phyloP scores from a whole-genome alignment of 1,140 invertebrate species.

The Sipha flava region DNA sequence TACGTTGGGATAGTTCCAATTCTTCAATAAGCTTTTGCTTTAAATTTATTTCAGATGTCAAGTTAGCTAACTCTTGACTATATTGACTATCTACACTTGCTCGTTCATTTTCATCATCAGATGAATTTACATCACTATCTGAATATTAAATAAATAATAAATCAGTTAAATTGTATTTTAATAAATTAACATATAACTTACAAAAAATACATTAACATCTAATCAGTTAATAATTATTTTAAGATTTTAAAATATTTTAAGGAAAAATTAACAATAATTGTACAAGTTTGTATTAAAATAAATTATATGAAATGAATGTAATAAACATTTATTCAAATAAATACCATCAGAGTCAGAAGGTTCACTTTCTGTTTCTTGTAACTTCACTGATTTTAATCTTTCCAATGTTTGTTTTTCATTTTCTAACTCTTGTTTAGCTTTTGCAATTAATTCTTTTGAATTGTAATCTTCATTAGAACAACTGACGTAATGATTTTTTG shows the following conservation, averaged over 20 bases:
- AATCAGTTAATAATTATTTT: no score
- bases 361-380: conserved; percentile 10
- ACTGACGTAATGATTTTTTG: neutral
- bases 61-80: conserved; percentile 63
- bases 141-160: neutral
- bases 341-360: neutral
- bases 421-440: conserved; percentile 59
- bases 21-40: conserved; percentile 91
- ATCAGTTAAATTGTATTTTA: neutral
- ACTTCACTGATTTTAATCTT: conserved; percentile 43
- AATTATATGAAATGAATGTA: neutral
- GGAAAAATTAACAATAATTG: neutral
- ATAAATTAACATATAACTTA: no score
- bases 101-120: conserved; percentile 42
- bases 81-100: conserved; percentile 46
- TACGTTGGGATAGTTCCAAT: conserved; percentile 75
- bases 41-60: conserved; percentile 84
- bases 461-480: conserved; percentile 24
- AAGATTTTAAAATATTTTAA: no score
- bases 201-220: no score
- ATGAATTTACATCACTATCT: conserved; percentile 37
- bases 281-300: no score
- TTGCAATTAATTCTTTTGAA: conserved; percentile 48
- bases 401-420: conserved; percentile 44
- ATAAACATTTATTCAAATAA: neutral